Base-by-base conservation (phyloP, 2,113 vertebrate genomes). In the Aldabrachelys gigantea region DNA sequence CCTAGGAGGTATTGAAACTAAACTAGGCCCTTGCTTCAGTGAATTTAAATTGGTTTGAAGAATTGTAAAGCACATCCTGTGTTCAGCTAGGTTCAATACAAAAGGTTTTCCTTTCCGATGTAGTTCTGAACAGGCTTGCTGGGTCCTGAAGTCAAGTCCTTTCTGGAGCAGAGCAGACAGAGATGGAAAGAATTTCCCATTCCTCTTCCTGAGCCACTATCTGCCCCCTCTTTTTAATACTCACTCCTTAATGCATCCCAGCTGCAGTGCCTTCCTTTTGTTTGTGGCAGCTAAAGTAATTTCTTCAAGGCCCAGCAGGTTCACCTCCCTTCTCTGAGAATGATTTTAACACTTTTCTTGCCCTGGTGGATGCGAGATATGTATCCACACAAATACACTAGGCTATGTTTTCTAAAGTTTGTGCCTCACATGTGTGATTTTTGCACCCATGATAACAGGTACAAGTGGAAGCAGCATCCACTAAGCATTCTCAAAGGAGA, bases 311-410 rank as follows among this genome's bases (percentile, higher is more conserved):
- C 27, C 84, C 44, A 53, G 17, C 41, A 53, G 9, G 16, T 82
- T 29, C 41, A 90, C 41, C 69, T 88, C 44, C 78, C 19, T 5
- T 59, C 17, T 52, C 78, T 49, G 44, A 19, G 65, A 56, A 83
- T 72, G 62, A 50, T 4, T 89, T 94, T 82, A 27, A 94, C 44
- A 82, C 29, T 35, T 78, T 69, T 12, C 57, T 69, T 69, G 76
- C 69, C 29, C 0, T 1, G 21, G 13, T 10, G 79, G 31, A 10
- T 8, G 87, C 0, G 0, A 25, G 22, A 75, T 8, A 6, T 21
- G 10, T 72, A 72, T 38, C 9, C 65, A 72, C 65, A 38, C 65
- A 72, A 38, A 38, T 59, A 38, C n/a, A 72, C 16, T 38, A 9
- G 21, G 7, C n/a, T 72, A 38, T 4, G 1, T 38, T 72, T 35